phyloP scores from a whole-genome alignment of 2,888 invertebrate genomes.

The Acrocera orbiculus region DNA sequence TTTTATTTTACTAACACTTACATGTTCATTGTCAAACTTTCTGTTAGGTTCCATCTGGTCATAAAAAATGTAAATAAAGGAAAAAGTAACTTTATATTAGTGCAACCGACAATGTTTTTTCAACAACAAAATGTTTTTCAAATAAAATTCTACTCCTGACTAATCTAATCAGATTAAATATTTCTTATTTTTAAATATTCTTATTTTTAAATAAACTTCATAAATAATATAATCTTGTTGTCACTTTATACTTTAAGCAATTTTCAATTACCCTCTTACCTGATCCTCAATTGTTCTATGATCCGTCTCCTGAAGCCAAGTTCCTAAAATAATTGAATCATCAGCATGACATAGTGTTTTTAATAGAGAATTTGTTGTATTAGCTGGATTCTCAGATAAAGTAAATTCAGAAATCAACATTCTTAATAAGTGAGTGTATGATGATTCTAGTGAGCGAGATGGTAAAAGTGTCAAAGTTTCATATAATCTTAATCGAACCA shows the following conservation, averaged over 20 bases:
- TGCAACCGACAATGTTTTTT: too few species aligned
- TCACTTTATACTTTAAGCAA: background rate
- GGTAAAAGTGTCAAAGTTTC: constrained; percentile 66
- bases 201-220: background rate
- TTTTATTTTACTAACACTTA: constrained; percentile 45
- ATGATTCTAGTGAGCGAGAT: constrained; percentile 63
- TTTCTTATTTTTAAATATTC: background rate
- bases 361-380: constrained; percentile 71
- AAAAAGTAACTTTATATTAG: too few species aligned
- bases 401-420: constrained; percentile 92
- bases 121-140: too few species aligned
- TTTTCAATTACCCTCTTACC: constrained; percentile 35
- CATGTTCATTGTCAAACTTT: constrained; percentile 63
- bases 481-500: constrained; percentile 83
- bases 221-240: background rate
- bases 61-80: background rate
- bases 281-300: constrained; percentile 95
- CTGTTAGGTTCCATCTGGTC: constrained; percentile 67
- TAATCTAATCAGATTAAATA: too few species aligned
- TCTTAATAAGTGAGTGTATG: constrained; percentile 71
- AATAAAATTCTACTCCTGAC: too few species aligned
- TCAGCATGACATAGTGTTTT: constrained; percentile 71
- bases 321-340: constrained; percentile 80
- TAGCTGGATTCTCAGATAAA: constrained; percentile 80
- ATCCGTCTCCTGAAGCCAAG: constrained; percentile 92